Evolutionary conservation across 2,797 vertebrate genomes (phyloP), one percentile per base, ranked within the genome.

Genomic region (Paedocypris micromegethes): DNA sequence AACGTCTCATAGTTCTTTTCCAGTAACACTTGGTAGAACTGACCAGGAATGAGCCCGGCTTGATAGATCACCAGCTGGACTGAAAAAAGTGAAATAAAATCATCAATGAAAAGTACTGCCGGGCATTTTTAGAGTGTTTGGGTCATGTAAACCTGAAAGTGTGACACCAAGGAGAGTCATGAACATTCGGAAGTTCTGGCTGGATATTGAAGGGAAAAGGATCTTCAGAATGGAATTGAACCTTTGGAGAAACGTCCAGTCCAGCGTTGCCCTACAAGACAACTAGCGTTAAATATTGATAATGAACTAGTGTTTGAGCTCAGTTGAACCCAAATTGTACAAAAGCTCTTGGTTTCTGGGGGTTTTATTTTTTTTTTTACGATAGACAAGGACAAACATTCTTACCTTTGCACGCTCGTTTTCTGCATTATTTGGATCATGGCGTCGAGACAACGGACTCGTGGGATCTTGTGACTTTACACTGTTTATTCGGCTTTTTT

Each of bases 61-160:
- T 93, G 95, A 87, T 96, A 99, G 85, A 98, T 90, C 66, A 98
- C 85, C 83, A 99, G 83, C 84, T 98, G 96, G 76, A 96, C 96
- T 99, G 55, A 57, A 5, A 6, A 50, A 38, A 48, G 3, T 7
- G 4, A 43, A 46, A 39, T 3, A 45, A 38, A 46, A 6, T 47
- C 5, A 59, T 3, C 5, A 61, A 4, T 51, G 46, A 40, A 0
- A 51, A 6, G 23, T 8, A 1, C 9, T 23, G 23, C 23, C 23
- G 23, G 23, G 23, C 23, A 23, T 23, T 23, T 23, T 23, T 23
- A 23, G 23, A 23, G 23, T 23, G 23, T 23, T 23, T 23, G 23
- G 23, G 23, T 23, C 23, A 23, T 23, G 23, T 5, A 44, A 85
- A 98, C 96, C 93, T 80, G 92, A 81, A 5, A 98, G 86, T 4